phyloP scores from a whole-genome alignment of 2,888 invertebrate species.

The Antitype chi region DNA sequence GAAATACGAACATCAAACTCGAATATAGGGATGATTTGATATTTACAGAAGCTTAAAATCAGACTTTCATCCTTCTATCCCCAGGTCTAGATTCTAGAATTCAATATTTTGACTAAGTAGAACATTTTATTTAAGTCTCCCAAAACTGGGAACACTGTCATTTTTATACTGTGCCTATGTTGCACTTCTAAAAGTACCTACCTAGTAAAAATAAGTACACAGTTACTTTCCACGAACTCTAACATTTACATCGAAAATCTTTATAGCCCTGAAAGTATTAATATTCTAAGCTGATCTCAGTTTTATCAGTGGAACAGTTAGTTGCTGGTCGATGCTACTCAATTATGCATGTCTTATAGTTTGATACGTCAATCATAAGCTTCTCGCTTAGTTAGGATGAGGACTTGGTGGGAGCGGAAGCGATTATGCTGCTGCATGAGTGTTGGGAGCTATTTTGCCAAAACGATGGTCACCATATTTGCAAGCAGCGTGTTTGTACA shows the following conservation, averaged over 20 bases:
- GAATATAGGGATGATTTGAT: too few relatives aligned
- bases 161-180: not conserved
- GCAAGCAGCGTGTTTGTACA: too few relatives aligned
- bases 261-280: slow-evolving; percentile 31
- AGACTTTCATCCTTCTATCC: too few relatives aligned
- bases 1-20: too few relatives aligned
- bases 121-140: not conserved
- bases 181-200: not conserved
- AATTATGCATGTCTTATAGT: slow-evolving; percentile 61
- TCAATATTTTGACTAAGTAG: too few relatives aligned
- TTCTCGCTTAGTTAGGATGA: slow-evolving; percentile 16
- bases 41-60: too few relatives aligned
- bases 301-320: slow-evolving; percentile 59
- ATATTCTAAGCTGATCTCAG: slow-evolving; percentile 44
- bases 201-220: not conserved
- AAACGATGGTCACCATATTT: not conserved
- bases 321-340: slow-evolving; percentile 35
- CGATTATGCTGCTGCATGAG: slow-evolving; percentile 5
- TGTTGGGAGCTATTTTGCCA: not conserved
- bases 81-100: too few relatives aligned
- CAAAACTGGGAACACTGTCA: not conserved
- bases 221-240: not conserved
- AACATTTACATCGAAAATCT: slow-evolving; percentile 10
- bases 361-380: slow-evolving; percentile 67
- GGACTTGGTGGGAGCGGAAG: slow-evolving; percentile 11